Evolutionary conservation across 2,113 vertebrate genomes (phyloP).

Genomic region (Mesoclemmys tuberculata): DNA sequence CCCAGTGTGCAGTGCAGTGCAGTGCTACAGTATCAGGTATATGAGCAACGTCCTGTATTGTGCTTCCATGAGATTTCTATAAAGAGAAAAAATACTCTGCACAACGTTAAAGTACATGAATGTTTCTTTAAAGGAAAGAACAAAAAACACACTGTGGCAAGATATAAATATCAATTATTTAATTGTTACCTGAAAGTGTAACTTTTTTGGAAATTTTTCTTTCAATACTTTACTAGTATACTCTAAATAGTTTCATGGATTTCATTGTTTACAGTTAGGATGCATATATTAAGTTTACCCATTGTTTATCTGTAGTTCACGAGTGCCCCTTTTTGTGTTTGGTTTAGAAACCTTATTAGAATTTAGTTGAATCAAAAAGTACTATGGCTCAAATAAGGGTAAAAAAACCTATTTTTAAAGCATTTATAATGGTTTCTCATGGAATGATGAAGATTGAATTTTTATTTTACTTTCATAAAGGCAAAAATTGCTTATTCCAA

Average conservation of each 20-base stretch:
- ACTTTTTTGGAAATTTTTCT: background rate
- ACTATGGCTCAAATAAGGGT: background rate
- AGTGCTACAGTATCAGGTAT: background rate
- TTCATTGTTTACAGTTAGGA: background rate
- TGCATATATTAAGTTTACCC: background rate
- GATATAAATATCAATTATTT: background rate
- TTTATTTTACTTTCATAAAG: background rate
- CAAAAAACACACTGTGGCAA: background rate
- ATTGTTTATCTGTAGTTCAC: background rate
- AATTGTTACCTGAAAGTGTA: background rate
- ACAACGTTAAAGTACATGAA: background rate
- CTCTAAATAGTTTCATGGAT: background rate
- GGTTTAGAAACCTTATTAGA: background rate
- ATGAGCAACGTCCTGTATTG: background rate
- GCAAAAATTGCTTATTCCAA: background rate
- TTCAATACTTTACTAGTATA: background rate
- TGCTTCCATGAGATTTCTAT: background rate
- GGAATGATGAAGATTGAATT: background rate
- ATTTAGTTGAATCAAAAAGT: background rate
- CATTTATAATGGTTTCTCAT: background rate
- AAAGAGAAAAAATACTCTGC: background rate
- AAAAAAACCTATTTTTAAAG: background rate
- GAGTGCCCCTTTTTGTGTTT: background rate
- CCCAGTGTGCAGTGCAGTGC: background rate
- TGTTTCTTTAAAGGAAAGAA: background rate